Conservation (phyloP, 2,888 invertebrate genomes). For the Apodemia zela region DNA sequence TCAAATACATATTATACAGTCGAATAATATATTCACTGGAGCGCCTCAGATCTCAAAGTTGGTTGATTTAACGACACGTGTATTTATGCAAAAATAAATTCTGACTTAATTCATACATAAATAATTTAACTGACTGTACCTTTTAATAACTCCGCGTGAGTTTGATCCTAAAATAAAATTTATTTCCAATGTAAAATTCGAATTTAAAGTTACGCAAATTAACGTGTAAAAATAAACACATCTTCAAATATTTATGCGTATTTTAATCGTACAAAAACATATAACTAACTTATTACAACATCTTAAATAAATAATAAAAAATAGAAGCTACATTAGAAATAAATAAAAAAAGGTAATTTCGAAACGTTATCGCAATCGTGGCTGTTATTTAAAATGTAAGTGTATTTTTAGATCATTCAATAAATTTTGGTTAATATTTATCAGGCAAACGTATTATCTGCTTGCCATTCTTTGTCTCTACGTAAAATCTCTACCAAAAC, state of each 20-base stretch:
- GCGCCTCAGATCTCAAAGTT: no score
- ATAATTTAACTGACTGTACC: no score
- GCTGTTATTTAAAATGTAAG: not conserved
- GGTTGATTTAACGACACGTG: no score
- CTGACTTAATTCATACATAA: no score
- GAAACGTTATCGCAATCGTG: not conserved
- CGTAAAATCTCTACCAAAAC: conserved; percentile 44
- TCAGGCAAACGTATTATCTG: not conserved
- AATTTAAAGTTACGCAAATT: not conserved
- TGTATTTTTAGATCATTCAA: not conserved
- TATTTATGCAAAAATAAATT: no score
- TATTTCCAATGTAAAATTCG: not conserved
- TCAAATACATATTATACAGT: no score
- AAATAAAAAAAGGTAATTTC: not conserved
- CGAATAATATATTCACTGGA: no score
- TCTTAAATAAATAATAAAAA: not conserved
- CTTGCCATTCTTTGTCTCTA: not conserved
- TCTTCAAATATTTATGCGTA: not conserved
- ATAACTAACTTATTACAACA: not conserved
- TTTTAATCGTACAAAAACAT: not conserved
- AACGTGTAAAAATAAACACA: not conserved
- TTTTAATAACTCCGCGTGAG: no score
- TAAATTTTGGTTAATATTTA: not conserved
- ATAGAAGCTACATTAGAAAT: not conserved
- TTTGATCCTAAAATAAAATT: no score